Percentiles rank a stretch among this genome's conserved stretches.
These are phyloP conservation scores for Elgaria multicarinata DNA, from an alignment of 2,113 vertebrate genomes.

Conservation along the genomic window DNA sequence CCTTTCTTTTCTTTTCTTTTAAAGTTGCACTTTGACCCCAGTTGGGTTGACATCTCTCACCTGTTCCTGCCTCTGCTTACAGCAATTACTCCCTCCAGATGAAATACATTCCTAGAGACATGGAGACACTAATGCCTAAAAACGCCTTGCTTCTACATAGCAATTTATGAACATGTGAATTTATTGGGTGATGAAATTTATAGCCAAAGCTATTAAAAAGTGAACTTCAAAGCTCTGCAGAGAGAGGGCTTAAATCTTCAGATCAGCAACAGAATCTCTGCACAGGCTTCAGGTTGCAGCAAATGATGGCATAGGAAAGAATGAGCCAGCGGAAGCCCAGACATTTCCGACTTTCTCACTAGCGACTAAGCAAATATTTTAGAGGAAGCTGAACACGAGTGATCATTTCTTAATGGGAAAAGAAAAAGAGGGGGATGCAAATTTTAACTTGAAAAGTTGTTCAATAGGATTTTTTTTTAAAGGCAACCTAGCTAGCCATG, in stretches of 20 bases:
- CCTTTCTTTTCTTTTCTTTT: background rate
- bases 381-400: background rate
- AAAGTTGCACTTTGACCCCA: conserved; percentile 14
- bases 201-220: background rate
- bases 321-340: background rate
- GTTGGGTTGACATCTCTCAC: background rate
- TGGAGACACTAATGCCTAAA: background rate
- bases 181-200: conserved; percentile 26
- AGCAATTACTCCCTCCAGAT: background rate
- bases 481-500: background rate
- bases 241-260: background rate
- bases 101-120: background rate
- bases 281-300: background rate
- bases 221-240: background rate
- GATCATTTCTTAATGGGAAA: background rate
- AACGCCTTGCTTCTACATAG: background rate
- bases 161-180: conserved; percentile 8
- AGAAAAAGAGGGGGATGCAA: background rate
- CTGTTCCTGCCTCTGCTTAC: background rate
- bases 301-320: background rate
- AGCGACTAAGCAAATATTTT: background rate
- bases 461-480: background rate
- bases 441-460: background rate
- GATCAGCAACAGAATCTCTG: background rate
- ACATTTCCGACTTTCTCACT: background rate